Conservation (phyloP, 2,797 vertebrate genomes). For the Thripadectes ignobilis region DNA sequence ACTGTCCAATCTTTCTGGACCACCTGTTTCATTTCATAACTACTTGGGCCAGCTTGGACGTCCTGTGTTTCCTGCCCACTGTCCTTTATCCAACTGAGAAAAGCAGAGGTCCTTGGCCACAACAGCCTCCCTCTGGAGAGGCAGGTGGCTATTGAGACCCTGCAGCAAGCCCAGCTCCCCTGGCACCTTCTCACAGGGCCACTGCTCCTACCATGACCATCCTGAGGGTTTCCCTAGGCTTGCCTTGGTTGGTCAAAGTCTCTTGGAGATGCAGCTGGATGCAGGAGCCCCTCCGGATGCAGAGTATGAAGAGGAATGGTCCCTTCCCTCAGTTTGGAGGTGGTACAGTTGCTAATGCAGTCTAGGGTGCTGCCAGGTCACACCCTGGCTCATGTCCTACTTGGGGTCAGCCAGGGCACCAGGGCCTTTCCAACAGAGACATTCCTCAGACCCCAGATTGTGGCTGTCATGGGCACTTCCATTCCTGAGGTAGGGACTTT, state of each 20-base stretch:
- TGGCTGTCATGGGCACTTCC: background rate
- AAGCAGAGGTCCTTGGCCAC: background rate
- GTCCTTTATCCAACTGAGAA: background rate
- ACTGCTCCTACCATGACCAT: background rate
- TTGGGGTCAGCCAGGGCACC: background rate
- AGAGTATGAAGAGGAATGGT: background rate
- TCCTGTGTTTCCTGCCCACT: background rate
- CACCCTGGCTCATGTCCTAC: accelerated
- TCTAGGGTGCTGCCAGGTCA: background rate
- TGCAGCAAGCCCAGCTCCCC: background rate
- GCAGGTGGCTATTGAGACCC: background rate
- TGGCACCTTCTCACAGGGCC: background rate
- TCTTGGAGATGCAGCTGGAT: background rate
- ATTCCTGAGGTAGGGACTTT: background rate
- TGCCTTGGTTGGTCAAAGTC: background rate
- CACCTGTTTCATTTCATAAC: background rate
- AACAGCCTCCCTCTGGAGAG: background rate
- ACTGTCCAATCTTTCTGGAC: background rate
- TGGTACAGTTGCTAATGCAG: background rate
- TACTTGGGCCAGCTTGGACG: background rate
- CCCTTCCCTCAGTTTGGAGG: accelerated
- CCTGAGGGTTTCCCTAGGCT: background rate
- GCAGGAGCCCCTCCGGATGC: background rate
- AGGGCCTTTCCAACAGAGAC: background rate
- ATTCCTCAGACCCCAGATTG: background rate